Base-by-base conservation (phyloP, 2,113 vertebrate species). In the Datnioides undecimradiatus region DNA sequence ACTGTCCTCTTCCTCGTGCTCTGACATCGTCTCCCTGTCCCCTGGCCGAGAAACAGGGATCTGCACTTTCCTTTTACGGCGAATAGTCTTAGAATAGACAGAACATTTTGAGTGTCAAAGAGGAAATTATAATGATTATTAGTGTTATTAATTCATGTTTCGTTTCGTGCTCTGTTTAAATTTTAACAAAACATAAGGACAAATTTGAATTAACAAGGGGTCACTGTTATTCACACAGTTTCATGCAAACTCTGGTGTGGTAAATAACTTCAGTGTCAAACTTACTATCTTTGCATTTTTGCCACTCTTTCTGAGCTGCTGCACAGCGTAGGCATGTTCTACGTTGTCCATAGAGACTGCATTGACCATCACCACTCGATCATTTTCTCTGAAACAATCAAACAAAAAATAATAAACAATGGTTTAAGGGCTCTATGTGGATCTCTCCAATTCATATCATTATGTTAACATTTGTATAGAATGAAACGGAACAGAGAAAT, bases 201-300 rank as follows among this genome's bases (percentile, higher is more conserved):
- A n/a, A n/a, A n/a, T n/a, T n/a, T n/a, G n/a, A n/a, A n/a, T n/a
- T n/a, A 27, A 12, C 38, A 33, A 11, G n/a, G 12, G 12, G 2
- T 23, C 21, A 43, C 21, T 41, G 11, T 7, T 7, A 79, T 17
- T 63, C 13, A 52, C 12, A 49, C 16, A 23, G 27, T 51, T 25
- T 48, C 5, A 16, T 16, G 21, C 19, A 23, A 58, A 65, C 11
- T 9, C 5, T 52, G 0, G 11, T 8, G 23, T 34, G 36, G 6
- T 43, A 9, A 72, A 14, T 17, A 69, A 33, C 33, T 31, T 46
- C 9, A 52, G 13, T 17, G 11, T 63, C 33, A 13, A 57, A 93
- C 98, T 98, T 95, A 99, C 98, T 52, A 99, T 99, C 94, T 98
- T 98, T 93, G 97, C 98, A 88, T 98, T 98, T 94, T 99, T 99